phyloP scores from a whole-genome alignment of 2,113 vertebrate genomes.

The Nanorana parkeri region DNA sequence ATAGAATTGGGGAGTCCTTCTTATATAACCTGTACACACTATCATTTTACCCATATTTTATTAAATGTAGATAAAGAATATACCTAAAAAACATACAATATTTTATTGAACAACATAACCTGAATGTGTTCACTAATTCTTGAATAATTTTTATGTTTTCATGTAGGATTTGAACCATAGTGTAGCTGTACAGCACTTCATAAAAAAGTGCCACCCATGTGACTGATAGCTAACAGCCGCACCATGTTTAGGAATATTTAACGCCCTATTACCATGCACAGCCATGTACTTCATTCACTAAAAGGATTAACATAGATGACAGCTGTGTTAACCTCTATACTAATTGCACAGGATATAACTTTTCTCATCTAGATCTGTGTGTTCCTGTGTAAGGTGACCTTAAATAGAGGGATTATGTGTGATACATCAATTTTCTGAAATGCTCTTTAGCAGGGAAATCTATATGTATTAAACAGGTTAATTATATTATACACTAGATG shows the following conservation, averaged over 20 bases:
- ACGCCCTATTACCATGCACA: conserved; percentile 26
- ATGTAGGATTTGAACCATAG: neutral
- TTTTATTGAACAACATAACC: too few species aligned
- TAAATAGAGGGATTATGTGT: conserved; percentile 7
- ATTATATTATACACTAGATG: too few species aligned
- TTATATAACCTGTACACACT: too few species aligned
- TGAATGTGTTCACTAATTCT: too few species aligned
- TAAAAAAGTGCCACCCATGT: neutral
- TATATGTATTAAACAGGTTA: neutral
- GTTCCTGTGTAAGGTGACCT: conserved; percentile 27
- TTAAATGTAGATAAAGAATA: too few species aligned
- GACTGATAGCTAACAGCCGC: neutral
- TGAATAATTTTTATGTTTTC: too few species aligned
- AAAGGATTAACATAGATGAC: conserved; percentile 34
- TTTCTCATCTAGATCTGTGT: conserved; percentile 6
- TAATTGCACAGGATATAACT: conserved; percentile 36
- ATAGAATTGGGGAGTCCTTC: too few species aligned
- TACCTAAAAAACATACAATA: too few species aligned
- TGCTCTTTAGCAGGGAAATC: conserved; percentile 15
- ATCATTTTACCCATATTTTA: too few species aligned
- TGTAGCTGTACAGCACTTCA: neutral
- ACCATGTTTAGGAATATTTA: neutral
- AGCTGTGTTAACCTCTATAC: conserved; percentile 40
- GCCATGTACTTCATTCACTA: conserved; percentile 42
- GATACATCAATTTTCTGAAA: conserved; percentile 3